These are phyloP conservation scores for Hippopotamus amphibius DNA, from an alignment of 2,113 vertebrate genomes.

Conservation along the genomic window DNA sequence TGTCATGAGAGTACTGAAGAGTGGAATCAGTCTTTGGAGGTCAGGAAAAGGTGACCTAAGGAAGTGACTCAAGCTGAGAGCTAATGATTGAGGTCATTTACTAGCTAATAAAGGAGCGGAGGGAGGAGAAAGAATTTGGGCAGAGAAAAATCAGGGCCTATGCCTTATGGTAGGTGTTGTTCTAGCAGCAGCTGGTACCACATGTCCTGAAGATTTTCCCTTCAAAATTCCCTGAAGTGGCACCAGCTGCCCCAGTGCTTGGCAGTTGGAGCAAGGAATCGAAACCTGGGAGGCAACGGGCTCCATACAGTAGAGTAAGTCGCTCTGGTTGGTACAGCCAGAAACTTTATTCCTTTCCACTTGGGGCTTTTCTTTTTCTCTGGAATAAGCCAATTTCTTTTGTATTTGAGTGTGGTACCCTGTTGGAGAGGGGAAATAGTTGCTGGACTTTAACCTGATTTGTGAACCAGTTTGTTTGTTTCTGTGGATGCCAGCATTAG, in stretches of 20 bases:
- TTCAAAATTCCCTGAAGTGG: background rate
- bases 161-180: background rate
- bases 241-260: background rate
- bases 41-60: background rate
- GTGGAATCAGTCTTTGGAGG: background rate
- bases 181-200: background rate
- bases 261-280: background rate
- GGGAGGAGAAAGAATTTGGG: background rate
- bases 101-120: background rate
- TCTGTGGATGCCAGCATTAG: background rate
- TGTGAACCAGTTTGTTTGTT: background rate
- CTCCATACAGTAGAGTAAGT: background rate
- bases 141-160: background rate
- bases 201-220: background rate
- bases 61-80: background rate
- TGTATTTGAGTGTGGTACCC: background rate
- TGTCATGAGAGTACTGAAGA: background rate
- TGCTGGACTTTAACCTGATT: background rate
- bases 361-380: background rate
- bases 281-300: too few species aligned
- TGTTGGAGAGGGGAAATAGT: background rate
- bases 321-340: background rate
- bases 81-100: background rate
- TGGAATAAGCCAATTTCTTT: background rate
- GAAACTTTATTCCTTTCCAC: background rate